These are phyloP conservation scores for Syndactyla subalaris DNA, from an alignment of 2,797 vertebrate species.

Conservation along the genomic window DNA sequence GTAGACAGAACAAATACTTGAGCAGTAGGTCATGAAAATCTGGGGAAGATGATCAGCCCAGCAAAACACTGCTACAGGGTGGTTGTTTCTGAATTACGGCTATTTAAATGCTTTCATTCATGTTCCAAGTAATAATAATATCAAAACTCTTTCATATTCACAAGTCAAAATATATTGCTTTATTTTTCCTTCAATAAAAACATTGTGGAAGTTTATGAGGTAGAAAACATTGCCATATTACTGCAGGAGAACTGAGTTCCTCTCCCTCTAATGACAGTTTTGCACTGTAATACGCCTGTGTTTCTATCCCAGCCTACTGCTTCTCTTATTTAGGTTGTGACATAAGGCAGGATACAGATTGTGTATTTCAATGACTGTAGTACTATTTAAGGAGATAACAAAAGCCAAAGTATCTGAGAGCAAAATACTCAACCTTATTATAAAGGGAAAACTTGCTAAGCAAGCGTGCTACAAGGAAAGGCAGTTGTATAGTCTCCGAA, in stretches of 20 bases:
- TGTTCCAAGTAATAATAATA: background rate
- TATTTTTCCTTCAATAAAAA: background rate
- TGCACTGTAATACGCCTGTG: background rate
- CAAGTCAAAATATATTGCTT: background rate
- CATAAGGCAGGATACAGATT: background rate
- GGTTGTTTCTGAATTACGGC: background rate
- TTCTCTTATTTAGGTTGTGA: background rate
- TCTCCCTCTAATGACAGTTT: background rate
- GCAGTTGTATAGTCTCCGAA: slow-evolving; percentile 16
- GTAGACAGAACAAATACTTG: background rate
- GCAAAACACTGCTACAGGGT: background rate
- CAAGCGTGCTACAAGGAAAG: background rate
- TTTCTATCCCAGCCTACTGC: background rate
- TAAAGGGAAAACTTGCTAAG: slow-evolving; percentile 19
- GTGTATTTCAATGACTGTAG: slow-evolving; percentile 7
- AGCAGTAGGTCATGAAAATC: background rate
- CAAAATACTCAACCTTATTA: slow-evolving; percentile 13
- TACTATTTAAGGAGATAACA: slow-evolving; percentile 24
- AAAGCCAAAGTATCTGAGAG: slow-evolving; percentile 22
- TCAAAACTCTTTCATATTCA: background rate
- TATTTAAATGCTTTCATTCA: background rate
- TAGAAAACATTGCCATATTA: background rate
- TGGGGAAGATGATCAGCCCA: background rate
- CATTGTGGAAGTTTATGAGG: background rate
- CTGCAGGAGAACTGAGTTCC: background rate